A percentile compares a stretch with the other conserved stretches of the same genome.
Evolutionary conservation across 1,140 invertebrate species (phyloP).

Genomic region (Vollenhovia emeryi): DNA sequence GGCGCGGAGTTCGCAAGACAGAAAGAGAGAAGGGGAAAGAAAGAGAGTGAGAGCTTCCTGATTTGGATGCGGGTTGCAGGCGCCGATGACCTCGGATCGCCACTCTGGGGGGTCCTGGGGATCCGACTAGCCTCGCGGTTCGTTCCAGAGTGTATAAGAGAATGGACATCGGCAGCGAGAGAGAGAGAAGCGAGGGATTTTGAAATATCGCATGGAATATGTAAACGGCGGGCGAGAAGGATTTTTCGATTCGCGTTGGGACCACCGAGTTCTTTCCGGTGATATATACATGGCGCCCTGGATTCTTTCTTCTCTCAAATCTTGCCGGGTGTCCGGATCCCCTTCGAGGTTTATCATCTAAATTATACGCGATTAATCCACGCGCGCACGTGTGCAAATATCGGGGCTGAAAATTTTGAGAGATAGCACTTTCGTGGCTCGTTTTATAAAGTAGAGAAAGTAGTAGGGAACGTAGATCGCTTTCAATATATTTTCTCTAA

Average conservation of each 20-base stretch:
- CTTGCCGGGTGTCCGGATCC: background rate
- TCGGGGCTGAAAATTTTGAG: background rate
- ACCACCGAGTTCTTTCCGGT: slow-evolving; percentile 48
- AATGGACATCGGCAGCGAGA: slow-evolving; percentile 46
- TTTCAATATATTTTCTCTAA: background rate
- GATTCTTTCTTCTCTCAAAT: slow-evolving; percentile 27
- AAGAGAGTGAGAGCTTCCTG: slow-evolving; percentile 47
- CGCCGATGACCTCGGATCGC: slow-evolving; percentile 63
- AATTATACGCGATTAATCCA: slow-evolving; percentile 44
- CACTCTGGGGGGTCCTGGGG: slow-evolving; percentile 50
- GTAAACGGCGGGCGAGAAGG: slow-evolving; percentile 59
- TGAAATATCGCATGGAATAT: slow-evolving; percentile 70
- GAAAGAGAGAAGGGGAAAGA: slow-evolving; percentile 20
- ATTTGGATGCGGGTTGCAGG: slow-evolving; percentile 66
- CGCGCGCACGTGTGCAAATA: background rate
- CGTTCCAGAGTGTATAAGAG: slow-evolving; percentile 47
- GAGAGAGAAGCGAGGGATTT: slow-evolving; percentile 52
- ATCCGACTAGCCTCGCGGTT: slow-evolving; percentile 44
- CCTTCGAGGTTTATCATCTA: slow-evolving; percentile 31
- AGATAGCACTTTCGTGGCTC: background rate
- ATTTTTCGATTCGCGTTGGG: slow-evolving; percentile 51
- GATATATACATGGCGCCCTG: slow-evolving; percentile 56
- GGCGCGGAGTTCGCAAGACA: background rate
- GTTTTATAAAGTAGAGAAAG: slow-evolving; percentile 14
- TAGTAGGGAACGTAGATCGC: background rate